Conservation (phyloP, 1,140 invertebrate genomes). For the Brachionus rubens region DNA sequence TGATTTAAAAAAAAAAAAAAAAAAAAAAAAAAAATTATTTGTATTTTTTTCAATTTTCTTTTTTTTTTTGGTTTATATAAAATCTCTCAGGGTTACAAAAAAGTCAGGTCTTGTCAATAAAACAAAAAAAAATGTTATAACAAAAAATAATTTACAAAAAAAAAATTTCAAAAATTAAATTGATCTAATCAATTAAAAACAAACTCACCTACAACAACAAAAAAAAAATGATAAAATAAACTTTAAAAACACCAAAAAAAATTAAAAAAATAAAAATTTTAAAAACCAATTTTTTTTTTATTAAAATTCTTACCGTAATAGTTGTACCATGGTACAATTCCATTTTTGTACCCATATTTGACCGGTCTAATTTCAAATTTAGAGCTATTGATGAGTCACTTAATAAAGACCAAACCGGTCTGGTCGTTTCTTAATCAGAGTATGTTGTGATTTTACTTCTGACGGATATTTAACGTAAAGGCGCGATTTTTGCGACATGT, state of each 20-base stretch:
- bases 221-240: conserved; percentile 24
- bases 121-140: conserved; percentile 7
- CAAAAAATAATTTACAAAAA: conserved; percentile 16
- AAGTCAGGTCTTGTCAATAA: not conserved
- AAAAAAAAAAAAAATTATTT: too few relatives aligned
- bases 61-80: not conserved
- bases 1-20: too few relatives aligned
- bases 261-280: conserved; percentile 5
- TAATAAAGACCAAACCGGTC: too few relatives aligned
- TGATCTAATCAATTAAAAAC: conserved; percentile 16
- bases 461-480: too few relatives aligned
- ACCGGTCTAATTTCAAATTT: too few relatives aligned
- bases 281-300: not conserved
- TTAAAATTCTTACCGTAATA: not conserved
- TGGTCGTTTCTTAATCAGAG: too few relatives aligned
- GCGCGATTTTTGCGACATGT: too few relatives aligned
- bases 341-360: too few relatives aligned
- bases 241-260: conserved; percentile 11
- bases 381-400: too few relatives aligned
- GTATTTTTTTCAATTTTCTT: conserved; percentile 23
- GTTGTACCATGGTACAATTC: too few relatives aligned
- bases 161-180: not conserved
- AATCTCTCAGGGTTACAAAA: not conserved
- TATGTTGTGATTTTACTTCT: too few relatives aligned
- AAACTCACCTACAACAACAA: not conserved